Evolutionary conservation across 2,113 vertebrate genomes (phyloP), one percentile per base, ranked within the genome.

Genomic region (Cochlearius cochlearius): DNA sequence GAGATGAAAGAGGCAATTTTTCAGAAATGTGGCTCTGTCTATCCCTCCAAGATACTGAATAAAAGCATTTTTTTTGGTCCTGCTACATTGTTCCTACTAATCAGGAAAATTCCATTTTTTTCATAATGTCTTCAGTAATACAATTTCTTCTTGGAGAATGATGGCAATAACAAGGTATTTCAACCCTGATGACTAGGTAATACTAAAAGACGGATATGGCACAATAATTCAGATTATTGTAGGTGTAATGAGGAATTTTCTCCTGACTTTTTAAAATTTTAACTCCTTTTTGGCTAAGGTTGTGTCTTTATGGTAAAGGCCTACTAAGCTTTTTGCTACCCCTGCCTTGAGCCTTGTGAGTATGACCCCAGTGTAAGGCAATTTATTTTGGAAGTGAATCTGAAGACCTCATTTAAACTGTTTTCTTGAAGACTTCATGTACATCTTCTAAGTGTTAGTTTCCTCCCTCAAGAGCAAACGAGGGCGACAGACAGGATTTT

Each of bases 11-110:
- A 88, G 71, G 38, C 34, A 62, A 58, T 64, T 92, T 88, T 81
- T 68, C 72, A 94, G 79, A 86, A 95, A 86, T 86, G 69, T 73
- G 17, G 20, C 66, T 94, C 62, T 92, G 34, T 90, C 81, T 93
- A 9, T 43, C 38, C 41, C 53, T 91, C 52, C 55, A 52, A 90
- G 60, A 89, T 49, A 67, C 27, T 41, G 50, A 94, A 88, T 71
- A 86, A 80, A 88, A 39, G 5, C 6, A 62, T 17, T 18, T 17
- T 4, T 36, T 34, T 52, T 22, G 8, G 38, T 41, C 36, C 25
- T 39, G 26, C 50, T 74, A 34, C 49, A 15, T 43, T 83, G 10
- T 52, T 81, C 36, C 17, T 63, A 69, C 29, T 50, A 62, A 83
- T 80, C 38, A 92, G n/a, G 27, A 90, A 58, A 82, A 55, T 25